These are phyloP conservation scores for Etia nguti DNA, from an alignment of 2,113 vertebrate species.

Conservation along the genomic window DNA sequence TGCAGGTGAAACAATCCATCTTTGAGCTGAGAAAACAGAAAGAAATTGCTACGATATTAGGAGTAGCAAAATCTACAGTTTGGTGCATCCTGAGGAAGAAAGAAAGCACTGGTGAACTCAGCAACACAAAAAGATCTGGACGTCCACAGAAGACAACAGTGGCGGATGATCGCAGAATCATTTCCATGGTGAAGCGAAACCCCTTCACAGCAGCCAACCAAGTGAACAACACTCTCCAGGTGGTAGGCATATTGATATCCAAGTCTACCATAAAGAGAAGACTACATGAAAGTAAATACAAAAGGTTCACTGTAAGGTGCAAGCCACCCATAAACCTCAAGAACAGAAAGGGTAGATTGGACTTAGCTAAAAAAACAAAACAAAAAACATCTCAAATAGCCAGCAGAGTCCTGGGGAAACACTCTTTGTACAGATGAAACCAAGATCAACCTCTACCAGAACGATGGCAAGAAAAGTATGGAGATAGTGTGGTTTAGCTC, in stretches of 20 bases:
- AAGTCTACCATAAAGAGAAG: background rate
- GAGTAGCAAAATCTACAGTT: too few relatives aligned
- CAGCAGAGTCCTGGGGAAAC: background rate
- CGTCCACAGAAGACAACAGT: background rate
- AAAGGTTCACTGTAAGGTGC: background rate
- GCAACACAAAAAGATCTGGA: too few relatives aligned
- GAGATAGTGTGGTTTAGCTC: background rate
- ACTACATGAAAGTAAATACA: background rate
- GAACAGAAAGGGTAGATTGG: accelerated
- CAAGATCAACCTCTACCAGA: background rate
- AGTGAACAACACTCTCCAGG: background rate
- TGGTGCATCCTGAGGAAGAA: too few relatives aligned
- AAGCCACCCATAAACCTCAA: background rate
- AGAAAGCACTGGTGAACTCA: too few relatives aligned
- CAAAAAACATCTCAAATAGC: accelerated
- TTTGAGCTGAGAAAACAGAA: too few relatives aligned
- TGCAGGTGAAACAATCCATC: too few relatives aligned
- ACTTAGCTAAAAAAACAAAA: background rate
- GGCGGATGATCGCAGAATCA: background rate
- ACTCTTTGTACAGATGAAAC: background rate
- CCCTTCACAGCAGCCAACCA: background rate
- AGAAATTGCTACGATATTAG: too few relatives aligned
- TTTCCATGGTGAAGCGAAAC: background rate
- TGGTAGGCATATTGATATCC: background rate
- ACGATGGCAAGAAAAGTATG: accelerated